Base-by-base conservation (phyloP, 2,797 vertebrate genomes). In the Sarcophilus harrisii region DNA sequence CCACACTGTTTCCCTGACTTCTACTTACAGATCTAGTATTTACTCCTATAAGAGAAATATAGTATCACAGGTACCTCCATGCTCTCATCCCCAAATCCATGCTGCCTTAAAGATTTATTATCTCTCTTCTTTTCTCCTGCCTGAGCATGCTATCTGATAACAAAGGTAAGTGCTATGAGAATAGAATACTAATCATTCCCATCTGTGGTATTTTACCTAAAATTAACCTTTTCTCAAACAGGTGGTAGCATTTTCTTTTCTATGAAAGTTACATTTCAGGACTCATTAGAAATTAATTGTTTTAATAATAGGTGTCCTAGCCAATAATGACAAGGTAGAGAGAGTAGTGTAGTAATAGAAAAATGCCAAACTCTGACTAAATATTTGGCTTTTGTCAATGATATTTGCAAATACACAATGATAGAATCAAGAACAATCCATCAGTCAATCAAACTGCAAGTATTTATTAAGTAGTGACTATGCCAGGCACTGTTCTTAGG, bases 91-190 rank as follows among this genome's bases (percentile, higher is more conserved):
- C 96, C 94, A 97, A 55, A 28, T 90, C 91, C 66, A 13, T 94
- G 93, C 66, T 73, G 92, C 81, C 90, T 93, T 73, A 87, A 10
- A 24, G 57, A 96, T 90, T 55, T 93, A 93, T 5, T n/a, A 29
- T 92, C 18, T 45, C 93, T 95, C 58, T 92, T 54, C 18, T 0
- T 5, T 89, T 54, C 60, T 90, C 59, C 57, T 5, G 27, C 8
- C 18, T 92, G 87, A 90, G 94, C 94, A 89, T 92, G 96, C 96
- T 96, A 96, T 97, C 92, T 90, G 95, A 95, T 95, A 96, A 97
- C 96, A 92, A 97, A 94, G 90, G 73, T 89, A 96, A 94, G 90
- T 94, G 94, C 38, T 1, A 1, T 93, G 91, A 54, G 45, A n/a
- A 60, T 93, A 54, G 45, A 30, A 60, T 94, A 92, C 93, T 94